Conservation (phyloP, 2,113 vertebrate species). For the Labeo catla region DNA sequence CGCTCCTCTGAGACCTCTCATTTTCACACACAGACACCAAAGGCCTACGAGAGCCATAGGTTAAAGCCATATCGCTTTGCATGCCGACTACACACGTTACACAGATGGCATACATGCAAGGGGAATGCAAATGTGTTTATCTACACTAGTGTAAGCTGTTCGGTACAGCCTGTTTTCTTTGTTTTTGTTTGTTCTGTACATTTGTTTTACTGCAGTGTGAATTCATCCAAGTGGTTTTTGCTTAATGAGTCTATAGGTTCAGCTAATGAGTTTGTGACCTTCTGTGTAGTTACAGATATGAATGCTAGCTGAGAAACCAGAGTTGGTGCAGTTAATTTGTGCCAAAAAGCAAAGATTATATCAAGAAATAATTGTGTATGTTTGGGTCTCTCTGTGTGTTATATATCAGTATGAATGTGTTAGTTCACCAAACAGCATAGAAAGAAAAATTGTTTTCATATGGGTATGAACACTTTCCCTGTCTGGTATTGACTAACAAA, state of each 20-base stretch:
- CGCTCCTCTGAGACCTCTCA: slow-evolving; percentile 44
- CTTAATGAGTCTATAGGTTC: slow-evolving; percentile 15
- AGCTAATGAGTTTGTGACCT: slow-evolving; percentile 6
- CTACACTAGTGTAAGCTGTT: slow-evolving; percentile 6
- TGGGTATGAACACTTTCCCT: not conserved
- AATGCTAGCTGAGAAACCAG: not conserved
- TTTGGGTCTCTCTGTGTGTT: not conserved
- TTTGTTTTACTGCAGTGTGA: slow-evolving; percentile 4
- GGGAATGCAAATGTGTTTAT: slow-evolving; percentile 37
- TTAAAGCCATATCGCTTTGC: slow-evolving; percentile 13
- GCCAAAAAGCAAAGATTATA: not conserved
- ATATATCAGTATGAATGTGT: not conserved
- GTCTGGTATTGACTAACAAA: too few species aligned
- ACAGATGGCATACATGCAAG: slow-evolving; percentile 33
- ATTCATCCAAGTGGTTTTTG: slow-evolving; percentile 11
- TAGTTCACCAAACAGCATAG: not conserved
- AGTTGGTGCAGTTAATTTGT: not conserved
- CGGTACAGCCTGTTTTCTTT: not conserved
- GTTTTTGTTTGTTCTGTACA: not conserved
- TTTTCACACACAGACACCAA: slow-evolving; percentile 28
- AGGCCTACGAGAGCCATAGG: slow-evolving; percentile 24
- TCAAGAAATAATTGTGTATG: not conserved
- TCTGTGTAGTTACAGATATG: not conserved
- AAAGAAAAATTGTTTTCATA: not conserved
- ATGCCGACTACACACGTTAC: not conserved